Conservation (phyloP, 2,888 invertebrate genomes). For the Lochmaea capreae region DNA sequence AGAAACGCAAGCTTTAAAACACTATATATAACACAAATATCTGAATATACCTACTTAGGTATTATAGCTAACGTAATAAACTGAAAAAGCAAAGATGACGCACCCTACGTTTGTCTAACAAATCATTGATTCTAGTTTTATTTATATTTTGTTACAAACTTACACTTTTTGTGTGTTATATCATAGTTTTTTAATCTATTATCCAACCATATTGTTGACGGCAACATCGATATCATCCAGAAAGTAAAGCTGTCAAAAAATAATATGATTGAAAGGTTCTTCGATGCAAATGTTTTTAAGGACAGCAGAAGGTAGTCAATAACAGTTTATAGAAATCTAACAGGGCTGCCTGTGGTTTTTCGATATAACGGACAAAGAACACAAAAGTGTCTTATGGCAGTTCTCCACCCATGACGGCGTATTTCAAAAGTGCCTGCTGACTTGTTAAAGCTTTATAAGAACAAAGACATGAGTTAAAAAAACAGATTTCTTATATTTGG, state of each 20-base stretch:
- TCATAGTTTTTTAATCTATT: background rate
- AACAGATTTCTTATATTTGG: conserved; percentile 1
- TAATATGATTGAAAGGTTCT: conserved; percentile 51
- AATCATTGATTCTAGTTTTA: background rate
- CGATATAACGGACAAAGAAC: conserved; percentile 37
- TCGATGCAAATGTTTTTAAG: conserved; percentile 47
- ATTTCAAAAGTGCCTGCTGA: conserved; percentile 45
- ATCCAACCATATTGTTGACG: conserved; percentile 1
- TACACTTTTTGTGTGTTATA: background rate
- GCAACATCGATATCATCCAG: background rate
- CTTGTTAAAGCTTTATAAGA: conserved; percentile 45
- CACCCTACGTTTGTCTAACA: no score
- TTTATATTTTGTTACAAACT: background rate
- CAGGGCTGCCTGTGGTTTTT: conserved; percentile 46
- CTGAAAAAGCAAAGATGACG: no score
- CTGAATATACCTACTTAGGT: no score
- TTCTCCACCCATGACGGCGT: conserved; percentile 43
- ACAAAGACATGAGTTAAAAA: conserved; percentile 9
- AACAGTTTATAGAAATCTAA: conserved; percentile 52
- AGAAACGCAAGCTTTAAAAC: no score
- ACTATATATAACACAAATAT: no score
- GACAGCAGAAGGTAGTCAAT: conserved; percentile 46
- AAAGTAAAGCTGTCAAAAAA: conserved; percentile 32
- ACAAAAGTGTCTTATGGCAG: conserved; percentile 42
- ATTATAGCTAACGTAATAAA: no score